Evolutionary conservation across 2,113 vertebrate genomes (phyloP), one percentile per base, ranked within the genome.

Genomic region (Rhipidura dahli): DNA sequence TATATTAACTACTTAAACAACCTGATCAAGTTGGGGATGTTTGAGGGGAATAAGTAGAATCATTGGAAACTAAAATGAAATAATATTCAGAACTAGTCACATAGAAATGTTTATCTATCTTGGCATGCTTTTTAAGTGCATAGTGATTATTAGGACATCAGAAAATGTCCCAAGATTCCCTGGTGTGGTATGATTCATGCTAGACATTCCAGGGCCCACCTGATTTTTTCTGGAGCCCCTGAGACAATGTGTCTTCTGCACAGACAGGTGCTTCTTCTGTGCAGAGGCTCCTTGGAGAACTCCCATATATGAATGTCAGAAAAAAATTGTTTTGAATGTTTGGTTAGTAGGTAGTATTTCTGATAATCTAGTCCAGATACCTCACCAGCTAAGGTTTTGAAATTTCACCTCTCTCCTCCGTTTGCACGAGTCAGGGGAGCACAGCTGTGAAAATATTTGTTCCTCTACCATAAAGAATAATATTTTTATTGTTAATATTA

Each of bases 101-200:
- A 47, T 59, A 39, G 30, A 85, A 66, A 39, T 3, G 9, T 51
- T 44, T 11, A 35, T 60, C 11, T 70, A 35, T n/a, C 4, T 70
- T 79, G 56, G 14, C 12, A 26, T 37, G 21, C 33, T 45, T 72
- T 31, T 64, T 45, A 61, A 69, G 15, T 50, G 2, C 17, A 22
- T 26, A 23, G 2, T 37, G 66, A 54, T 23, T 77, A 76, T 28
- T 8, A 50, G 12, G 24, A 54, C 6, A 42, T 71, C 20, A 71
- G 45, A 82, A 70, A 30, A 42, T 13, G 4, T 64, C 27, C 20
- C 11, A 15, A 39, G 24, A 61, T 56, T 66, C 16, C 8, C 22
- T 9, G 1, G 10, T 47, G 15, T 26, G 4, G 9, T 57, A 22
- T 1, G 0, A 11, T 59, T 39, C 12, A 27, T 70, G 15, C 10